A percentile compares a stretch with the other conserved stretches of the same genome.
Conservation (phyloP, 2,888 invertebrate genomes). For the Keiferia lycopersicella region DNA sequence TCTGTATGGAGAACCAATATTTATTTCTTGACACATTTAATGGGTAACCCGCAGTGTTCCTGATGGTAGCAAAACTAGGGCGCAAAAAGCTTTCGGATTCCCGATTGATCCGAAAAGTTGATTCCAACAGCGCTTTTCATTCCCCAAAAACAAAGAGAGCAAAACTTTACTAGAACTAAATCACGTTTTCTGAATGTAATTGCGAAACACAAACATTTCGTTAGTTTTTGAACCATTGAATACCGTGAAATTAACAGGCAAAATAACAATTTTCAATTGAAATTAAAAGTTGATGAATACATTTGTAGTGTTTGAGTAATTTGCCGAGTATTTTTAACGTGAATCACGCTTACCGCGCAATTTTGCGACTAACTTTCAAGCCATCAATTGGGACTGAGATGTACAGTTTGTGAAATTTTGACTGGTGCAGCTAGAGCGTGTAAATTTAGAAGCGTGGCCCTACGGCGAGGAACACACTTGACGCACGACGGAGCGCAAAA, state of each 20-base stretch:
- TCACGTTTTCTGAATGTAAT: slow-evolving; percentile 15
- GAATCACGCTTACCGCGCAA: no score
- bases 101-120: slow-evolving; percentile 2
- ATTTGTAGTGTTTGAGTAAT: background rate
- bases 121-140: slow-evolving; percentile 12
- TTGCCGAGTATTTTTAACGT: background rate
- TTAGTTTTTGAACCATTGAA: slow-evolving; percentile 15
- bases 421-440: no score
- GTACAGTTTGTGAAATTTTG: no score
- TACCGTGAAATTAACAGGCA: slow-evolving; percentile 7
- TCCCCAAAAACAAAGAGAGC: slow-evolving; percentile 11
- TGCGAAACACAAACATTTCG: slow-evolving; percentile 18
- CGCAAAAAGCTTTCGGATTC: background rate
- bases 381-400: no score
- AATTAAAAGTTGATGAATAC: background rate
- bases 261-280: slow-evolving; percentile 11
- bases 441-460: no score
- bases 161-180: slow-evolving; percentile 4
- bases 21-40: no score
- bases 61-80: background rate
- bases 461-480: no score
- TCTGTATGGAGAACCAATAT: no score
- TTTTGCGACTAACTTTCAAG: no score
- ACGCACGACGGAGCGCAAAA: no score
- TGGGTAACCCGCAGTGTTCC: no score